Conservation (phyloP, 2,888 invertebrate species). For the Osedax frankpressi region DNA sequence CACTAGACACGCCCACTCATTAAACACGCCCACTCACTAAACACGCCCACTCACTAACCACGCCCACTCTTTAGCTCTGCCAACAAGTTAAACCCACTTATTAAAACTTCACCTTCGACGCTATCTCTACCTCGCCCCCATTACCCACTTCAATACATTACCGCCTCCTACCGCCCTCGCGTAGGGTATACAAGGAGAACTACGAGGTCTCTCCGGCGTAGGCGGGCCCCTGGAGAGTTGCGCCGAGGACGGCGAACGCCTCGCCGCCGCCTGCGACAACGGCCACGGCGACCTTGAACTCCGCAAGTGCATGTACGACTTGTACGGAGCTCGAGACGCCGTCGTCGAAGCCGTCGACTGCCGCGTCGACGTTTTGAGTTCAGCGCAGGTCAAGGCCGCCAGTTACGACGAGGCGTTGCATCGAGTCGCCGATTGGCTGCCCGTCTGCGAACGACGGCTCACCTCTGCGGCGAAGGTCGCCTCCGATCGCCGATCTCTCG, state of each 20-base stretch:
- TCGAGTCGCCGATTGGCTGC: conserved; percentile 42
- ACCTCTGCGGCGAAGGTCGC: conserved; percentile 76
- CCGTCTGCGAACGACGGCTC: conserved; percentile 65
- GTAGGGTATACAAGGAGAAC: conserved; percentile 40
- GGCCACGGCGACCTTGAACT: conserved; percentile 37
- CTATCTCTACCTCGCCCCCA: background rate
- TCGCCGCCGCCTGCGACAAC: conserved; percentile 35
- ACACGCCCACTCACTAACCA: background rate
- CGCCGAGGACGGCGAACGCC: conserved; percentile 24
- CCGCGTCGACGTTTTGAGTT: conserved; percentile 37
- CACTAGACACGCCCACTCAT: too few species aligned
- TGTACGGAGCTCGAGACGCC: conserved; percentile 39
- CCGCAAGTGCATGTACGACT: conserved; percentile 41
- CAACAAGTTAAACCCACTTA: background rate
- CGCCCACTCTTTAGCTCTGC: too few species aligned
- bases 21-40: too few species aligned
- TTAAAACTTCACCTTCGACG: background rate
- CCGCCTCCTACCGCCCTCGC: background rate
- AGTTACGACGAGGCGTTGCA: conserved; percentile 38
- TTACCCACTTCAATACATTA: background rate
- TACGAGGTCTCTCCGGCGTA: conserved; percentile 28
- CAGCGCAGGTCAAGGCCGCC: conserved; percentile 37
- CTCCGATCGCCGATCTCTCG: conserved; percentile 72
- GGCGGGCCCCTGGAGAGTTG: background rate
- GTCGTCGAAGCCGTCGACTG: conserved; percentile 40